Conservation (phyloP, 2,113 vertebrate species). For the Thunnus thynnus region DNA sequence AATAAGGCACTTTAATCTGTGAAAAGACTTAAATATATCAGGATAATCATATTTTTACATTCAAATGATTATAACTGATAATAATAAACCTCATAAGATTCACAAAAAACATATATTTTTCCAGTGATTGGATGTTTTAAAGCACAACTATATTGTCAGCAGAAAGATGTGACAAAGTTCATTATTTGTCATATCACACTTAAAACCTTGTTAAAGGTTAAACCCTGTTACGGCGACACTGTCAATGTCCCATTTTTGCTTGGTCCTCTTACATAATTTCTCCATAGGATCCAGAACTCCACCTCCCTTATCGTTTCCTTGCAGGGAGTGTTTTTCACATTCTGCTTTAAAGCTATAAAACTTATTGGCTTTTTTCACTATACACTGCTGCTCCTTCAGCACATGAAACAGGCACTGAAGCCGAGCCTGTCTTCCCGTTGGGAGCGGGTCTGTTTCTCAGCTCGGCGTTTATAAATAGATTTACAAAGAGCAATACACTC, state of each 20-base stretch:
- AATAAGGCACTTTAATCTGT: neutral
- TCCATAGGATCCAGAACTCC: constrained; percentile 4
- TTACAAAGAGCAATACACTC: constrained; percentile 52
- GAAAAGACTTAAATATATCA: neutral
- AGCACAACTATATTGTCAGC: neutral
- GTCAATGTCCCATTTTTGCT: constrained; percentile 12
- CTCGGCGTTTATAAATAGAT: constrained; percentile 71
- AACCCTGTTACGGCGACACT: neutral
- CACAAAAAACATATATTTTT: too few relatives aligned
- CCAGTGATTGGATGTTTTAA: neutral
- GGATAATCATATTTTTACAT: neutral
- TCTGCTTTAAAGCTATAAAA: constrained; percentile 9
- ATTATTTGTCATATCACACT: constrained; percentile 2
- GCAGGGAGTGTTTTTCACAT: neutral
- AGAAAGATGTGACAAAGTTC: neutral
- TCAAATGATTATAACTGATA: neutral
- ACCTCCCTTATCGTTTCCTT: neutral
- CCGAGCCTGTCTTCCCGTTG: constrained; percentile 35
- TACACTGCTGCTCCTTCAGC: neutral
- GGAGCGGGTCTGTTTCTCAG: constrained; percentile 61
- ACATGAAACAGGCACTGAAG: constrained; percentile 33
- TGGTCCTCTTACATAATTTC: constrained; percentile 19
- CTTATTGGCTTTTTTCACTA: neutral
- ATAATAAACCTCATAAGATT: neutral
- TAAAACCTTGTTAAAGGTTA: neutral